Conservation (phyloP, 2,797 vertebrate species). For the Limosa lapponica region DNA sequence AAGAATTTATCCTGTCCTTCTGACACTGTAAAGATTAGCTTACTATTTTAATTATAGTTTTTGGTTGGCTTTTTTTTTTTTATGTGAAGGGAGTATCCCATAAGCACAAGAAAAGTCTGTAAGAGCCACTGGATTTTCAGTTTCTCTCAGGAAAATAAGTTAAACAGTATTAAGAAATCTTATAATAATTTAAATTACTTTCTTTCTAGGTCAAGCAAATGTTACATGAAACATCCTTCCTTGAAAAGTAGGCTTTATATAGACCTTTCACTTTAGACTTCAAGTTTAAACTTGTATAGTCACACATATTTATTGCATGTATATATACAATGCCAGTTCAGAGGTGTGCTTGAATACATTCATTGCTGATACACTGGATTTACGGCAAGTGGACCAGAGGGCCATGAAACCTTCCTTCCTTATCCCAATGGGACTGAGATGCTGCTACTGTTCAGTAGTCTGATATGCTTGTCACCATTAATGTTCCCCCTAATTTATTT, state of each 20-base stretch:
- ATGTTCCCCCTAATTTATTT: background rate
- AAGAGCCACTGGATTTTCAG: background rate
- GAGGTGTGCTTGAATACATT: background rate
- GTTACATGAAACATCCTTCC: background rate
- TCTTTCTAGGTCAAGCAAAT: constrained; percentile 2
- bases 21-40: background rate
- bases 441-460: background rate
- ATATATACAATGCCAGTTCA: background rate
- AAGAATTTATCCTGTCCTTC: background rate
- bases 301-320: background rate
- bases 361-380: background rate
- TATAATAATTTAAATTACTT: background rate
- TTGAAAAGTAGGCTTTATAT: background rate
- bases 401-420: background rate
- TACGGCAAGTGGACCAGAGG: background rate
- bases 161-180: background rate
- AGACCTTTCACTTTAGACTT: background rate
- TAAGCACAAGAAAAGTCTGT: background rate
- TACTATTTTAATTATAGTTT: background rate
- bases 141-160: background rate
- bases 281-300: background rate
- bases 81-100: background rate
- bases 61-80: rapidly evolving
- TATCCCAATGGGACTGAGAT: background rate
- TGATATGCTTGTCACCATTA: background rate